These are phyloP conservation scores for Cottoperca gobio DNA, from an alignment of 2,797 vertebrate genomes.

Conservation along the genomic window DNA sequence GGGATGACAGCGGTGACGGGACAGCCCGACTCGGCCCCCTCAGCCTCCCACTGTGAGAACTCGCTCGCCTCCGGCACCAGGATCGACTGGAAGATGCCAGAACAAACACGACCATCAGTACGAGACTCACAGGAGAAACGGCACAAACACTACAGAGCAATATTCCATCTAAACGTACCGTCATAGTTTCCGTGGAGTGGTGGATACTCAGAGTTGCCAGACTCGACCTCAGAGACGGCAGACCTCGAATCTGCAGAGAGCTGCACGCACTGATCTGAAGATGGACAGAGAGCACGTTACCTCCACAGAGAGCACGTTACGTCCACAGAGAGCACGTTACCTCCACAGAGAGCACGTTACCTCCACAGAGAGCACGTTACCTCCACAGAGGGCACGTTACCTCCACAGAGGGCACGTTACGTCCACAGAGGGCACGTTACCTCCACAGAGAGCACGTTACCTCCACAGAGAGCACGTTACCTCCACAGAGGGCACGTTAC, in stretches of 20 bases:
- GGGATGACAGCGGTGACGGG: constrained; percentile 93
- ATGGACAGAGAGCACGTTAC: constrained; percentile 1
- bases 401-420: no score
- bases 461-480: no score
- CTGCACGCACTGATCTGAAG: constrained; percentile 92
- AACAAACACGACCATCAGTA: neutral
- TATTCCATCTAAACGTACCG: constrained; percentile 75
- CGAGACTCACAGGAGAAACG: neutral
- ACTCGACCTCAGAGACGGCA: constrained; percentile 89
- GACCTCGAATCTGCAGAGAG: constrained; percentile 88
- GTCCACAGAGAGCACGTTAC: no score
- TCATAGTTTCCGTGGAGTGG: constrained; percentile 91
- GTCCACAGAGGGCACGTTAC: no score
- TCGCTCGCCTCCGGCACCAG: constrained; percentile 94
- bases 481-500: no score
- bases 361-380: no score
- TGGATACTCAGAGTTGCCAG: constrained; percentile 92
- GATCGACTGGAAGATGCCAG: constrained; percentile 84
- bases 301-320: no score
- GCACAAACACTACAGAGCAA: no score
- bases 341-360: no score
- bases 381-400: no score
- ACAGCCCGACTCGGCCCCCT: constrained; percentile 85
- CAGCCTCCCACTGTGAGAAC: constrained; percentile 96
- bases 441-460: no score